Evolutionary conservation across 2,888 invertebrate species (phyloP).

Genomic region (Apomyelois bistriatella): DNA sequence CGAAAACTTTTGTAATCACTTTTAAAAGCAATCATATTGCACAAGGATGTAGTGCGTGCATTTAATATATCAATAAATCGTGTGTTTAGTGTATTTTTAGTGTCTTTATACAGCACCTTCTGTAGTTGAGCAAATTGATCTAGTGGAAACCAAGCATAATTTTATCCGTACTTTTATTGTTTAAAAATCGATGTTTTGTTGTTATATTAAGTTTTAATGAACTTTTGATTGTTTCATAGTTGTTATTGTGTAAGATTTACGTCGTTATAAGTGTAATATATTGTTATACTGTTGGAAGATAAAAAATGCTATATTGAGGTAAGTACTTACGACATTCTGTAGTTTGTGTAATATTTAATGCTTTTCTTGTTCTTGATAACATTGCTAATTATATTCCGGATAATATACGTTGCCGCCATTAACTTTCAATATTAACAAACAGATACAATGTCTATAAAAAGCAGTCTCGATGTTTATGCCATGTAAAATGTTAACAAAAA

Average conservation of each 20-base stretch:
- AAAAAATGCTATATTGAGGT: slow-evolving; percentile 49
- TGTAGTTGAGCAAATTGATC: slow-evolving; percentile 41
- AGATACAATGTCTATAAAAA: too few species aligned
- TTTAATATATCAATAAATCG: slow-evolving; percentile 50
- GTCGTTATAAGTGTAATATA: slow-evolving; percentile 33
- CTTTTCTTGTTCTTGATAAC: slow-evolving; percentile 34
- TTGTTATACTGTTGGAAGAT: slow-evolving; percentile 26
- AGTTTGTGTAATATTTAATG: slow-evolving; percentile 27
- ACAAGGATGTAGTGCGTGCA: slow-evolving; percentile 66
- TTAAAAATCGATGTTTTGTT: slow-evolving; percentile 35
- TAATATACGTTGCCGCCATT: slow-evolving; percentile 9
- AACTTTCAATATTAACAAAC: neutral
- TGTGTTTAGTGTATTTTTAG: slow-evolving; percentile 51
- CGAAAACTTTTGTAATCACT: slow-evolving; percentile 74
- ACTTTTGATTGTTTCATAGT: slow-evolving; percentile 38
- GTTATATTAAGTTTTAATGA: slow-evolving; percentile 43
- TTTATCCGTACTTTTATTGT: slow-evolving; percentile 40
- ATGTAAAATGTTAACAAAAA: neutral
- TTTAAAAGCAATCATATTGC: slow-evolving; percentile 57
- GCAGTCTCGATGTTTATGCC: neutral
- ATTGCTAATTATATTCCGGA: slow-evolving; percentile 26
- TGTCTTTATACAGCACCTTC: slow-evolving; percentile 48
- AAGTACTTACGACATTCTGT: slow-evolving; percentile 28
- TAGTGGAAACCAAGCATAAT: slow-evolving; percentile 29
- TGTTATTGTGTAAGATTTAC: slow-evolving; percentile 48